Conservation (phyloP, 2,113 vertebrate species). For the Emydura subglobosa region DNA sequence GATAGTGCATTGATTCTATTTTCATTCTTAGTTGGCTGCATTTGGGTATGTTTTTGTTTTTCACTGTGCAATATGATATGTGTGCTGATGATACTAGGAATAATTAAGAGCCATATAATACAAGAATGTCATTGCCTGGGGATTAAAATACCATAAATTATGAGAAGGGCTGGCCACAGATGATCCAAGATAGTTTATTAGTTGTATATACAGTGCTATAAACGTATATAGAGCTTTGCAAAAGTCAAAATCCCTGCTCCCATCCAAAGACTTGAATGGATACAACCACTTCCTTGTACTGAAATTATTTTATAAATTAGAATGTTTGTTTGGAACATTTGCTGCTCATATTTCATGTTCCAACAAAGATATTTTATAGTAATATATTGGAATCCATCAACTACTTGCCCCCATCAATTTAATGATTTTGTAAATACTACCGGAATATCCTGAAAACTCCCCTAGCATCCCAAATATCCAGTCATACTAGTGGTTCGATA, state of each 20-base stretch:
- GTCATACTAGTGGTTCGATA: background rate
- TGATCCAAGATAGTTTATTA: background rate
- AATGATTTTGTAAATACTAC: background rate
- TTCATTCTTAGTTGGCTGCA: background rate
- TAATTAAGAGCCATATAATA: background rate
- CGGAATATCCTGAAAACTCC: background rate
- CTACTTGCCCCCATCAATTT: background rate
- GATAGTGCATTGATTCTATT: background rate
- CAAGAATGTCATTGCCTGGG: accelerated
- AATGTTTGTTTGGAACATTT: background rate
- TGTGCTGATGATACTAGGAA: too few species aligned
- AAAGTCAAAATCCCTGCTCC: accelerated
- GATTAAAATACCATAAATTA: accelerated
- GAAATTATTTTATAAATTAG: accelerated
- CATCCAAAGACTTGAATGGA: background rate
- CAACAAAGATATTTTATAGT: background rate
- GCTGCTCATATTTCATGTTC: background rate
- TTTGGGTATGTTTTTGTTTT: background rate
- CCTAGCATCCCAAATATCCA: background rate
- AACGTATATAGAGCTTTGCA: background rate
- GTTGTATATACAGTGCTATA: background rate
- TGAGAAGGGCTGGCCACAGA: background rate
- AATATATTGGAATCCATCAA: background rate
- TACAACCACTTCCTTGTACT: accelerated
- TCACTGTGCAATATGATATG: background rate